Conservation (phyloP, 2,888 invertebrate genomes). For the Ophion ellenae region DNA sequence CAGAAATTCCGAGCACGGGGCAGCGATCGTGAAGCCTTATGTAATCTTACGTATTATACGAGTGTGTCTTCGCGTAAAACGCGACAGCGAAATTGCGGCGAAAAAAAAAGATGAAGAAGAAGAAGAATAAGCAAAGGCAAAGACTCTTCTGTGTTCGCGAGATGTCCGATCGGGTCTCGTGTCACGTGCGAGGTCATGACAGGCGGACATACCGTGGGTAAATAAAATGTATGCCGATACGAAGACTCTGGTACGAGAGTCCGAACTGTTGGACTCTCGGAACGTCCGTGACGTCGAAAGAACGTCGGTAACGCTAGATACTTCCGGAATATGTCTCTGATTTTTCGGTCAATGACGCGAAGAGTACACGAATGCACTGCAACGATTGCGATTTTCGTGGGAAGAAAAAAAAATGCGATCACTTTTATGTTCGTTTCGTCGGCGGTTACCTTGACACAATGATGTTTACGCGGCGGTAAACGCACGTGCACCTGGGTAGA, state of each 20-base stretch:
- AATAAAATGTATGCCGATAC: not conserved
- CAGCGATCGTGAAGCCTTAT: conserved; percentile 67
- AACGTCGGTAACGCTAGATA: too few species aligned
- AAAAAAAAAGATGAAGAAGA: conserved; percentile 32
- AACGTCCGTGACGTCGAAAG: too few species aligned
- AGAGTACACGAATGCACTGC: not conserved
- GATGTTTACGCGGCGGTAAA: conserved; percentile 9
- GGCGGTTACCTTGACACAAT: conserved; percentile 54
- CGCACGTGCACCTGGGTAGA: conserved; percentile 58
- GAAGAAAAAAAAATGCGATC: not conserved
- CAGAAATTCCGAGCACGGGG: conserved; percentile 72
- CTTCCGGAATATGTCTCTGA: too few species aligned
- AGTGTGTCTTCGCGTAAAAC: too few species aligned
- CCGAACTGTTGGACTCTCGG: too few species aligned
- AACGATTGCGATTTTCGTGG: too few species aligned
- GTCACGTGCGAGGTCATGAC: conserved; percentile 66
- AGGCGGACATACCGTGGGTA: conserved; percentile 64
- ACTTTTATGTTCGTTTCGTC: not conserved
- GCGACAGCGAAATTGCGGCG: conserved; percentile 44
- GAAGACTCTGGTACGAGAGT: too few species aligned
- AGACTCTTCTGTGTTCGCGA: conserved; percentile 30
- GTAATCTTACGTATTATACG: conserved; percentile 75
- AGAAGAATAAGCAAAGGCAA: not conserved
- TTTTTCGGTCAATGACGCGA: too few species aligned
- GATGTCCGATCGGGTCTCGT: conserved; percentile 67